phyloP scores from a whole-genome alignment of 2,113 vertebrate species.

The Myocastor coypus region DNA sequence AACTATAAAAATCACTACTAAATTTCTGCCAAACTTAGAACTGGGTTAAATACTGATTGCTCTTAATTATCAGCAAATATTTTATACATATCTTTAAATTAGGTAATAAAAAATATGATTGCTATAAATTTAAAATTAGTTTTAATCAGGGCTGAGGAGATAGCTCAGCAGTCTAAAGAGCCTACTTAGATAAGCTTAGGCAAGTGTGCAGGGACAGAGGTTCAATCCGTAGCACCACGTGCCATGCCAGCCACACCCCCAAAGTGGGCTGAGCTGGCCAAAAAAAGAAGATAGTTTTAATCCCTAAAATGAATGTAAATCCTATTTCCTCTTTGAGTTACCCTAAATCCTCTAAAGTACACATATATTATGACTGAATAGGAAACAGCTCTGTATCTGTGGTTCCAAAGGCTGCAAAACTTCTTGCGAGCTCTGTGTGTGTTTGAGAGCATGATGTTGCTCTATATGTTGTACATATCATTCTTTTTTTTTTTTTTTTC shows the following conservation, averaged over 20 bases:
- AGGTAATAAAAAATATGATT: slow-evolving; percentile 7
- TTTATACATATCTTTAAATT: slow-evolving; percentile 10
- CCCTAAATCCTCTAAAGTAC: not conserved
- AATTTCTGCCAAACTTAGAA: slow-evolving; percentile 24
- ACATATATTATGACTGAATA: not conserved
- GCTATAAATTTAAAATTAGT: slow-evolving; percentile 37
- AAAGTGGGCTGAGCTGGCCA: too few relatives aligned
- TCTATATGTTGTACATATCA: not conserved
- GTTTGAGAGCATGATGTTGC: slow-evolving; percentile 51
- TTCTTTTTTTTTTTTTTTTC: too few relatives aligned
- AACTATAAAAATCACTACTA: not conserved
- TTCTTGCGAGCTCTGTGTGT: not conserved
- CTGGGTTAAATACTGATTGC: slow-evolving; percentile 25
- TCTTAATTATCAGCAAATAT: slow-evolving; percentile 4
- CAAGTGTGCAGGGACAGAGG: too few relatives aligned
- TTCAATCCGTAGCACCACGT: too few relatives aligned
- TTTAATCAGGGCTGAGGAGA: not conserved
- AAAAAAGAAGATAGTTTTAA: not conserved
- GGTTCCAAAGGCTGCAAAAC: not conserved
- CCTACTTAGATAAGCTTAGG: too few relatives aligned
- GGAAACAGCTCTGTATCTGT: not conserved
- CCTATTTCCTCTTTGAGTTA: not conserved
- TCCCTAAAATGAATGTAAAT: slow-evolving; percentile 33
- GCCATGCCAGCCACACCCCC: too few relatives aligned
- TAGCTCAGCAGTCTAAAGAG: too few relatives aligned